Base-by-base conservation (phyloP, 2,113 vertebrate species). In the Brachyhypopomus occidentalis region DNA sequence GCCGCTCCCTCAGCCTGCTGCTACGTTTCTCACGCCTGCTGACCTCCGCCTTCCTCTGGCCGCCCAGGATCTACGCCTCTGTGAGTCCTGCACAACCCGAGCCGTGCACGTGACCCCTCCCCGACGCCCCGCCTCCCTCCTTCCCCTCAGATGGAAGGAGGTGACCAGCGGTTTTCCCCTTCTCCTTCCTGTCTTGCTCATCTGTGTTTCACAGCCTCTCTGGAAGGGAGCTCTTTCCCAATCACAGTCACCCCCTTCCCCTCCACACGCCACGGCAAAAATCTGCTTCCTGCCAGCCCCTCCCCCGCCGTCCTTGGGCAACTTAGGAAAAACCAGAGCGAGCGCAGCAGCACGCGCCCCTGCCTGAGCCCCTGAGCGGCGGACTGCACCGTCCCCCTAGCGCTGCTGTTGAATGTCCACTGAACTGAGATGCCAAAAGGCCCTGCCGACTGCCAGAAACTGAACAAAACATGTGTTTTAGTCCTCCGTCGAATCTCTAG, bases 1-100 rank as follows among this genome's bases (percentile, higher is more conserved):
- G 94, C 27, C 94, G 91, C 72, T 94, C 96, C 12, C 87, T 96
- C 55, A 73, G 0, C 0, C 91, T 97, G 83, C 92, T 99, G 6
- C 94, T 94, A 73, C 89, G 73, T 5, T 95, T 98, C 79, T 95
- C 96, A 67, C 73, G 77, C 78, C 94, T 97, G 85, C 94, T 97
- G 23, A 85, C 90, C 59, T 97, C 97, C 8, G 97, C 97, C 1
- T 96, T 97, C 89, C 92, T 99, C 83, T 99, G 96, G 96, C 89
- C 95, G 6, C 92, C 93, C 22, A 92, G 96, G 71, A 91, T 96
- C 34, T 95, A 97, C 66, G 34, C 88, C 79, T 98, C 96, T 11
- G 97, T 99, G 92, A 96, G 96, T 91, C 16, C 17, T 41, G 17
- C 69, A n/a, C 56, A 48, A 58, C 4, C 23, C 63, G 0, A 12